Evolutionary conservation across 2,113 vertebrate genomes (phyloP), one percentile per base, ranked within the genome.

Genomic region (Gymnarchus niloticus): DNA sequence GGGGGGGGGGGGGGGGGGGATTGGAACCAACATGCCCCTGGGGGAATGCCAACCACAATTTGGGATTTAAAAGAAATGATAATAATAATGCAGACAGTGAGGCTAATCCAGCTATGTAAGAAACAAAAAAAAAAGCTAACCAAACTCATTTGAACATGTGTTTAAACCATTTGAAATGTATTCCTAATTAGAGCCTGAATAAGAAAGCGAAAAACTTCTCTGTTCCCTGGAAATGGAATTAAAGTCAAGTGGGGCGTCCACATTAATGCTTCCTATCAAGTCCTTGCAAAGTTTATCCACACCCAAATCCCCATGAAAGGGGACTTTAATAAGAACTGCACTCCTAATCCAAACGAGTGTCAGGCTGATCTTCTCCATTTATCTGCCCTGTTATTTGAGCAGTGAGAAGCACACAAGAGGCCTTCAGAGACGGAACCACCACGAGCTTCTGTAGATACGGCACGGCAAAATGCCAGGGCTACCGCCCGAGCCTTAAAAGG

Each of bases 401-500:
- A 4, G 52, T 33, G 76, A 12, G 8, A 1, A 69, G 33, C 49
- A 7, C 33, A 56, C 19, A 49, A 5, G 19, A 19, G n/a, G 19
- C 48, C 37, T 51, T 12, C 8, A 25, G 46, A 56, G 88, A 93
- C 92, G 88, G 0, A 84, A 87, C 83, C 9, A 90, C 91, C 88
- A 90, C 88, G 81, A 91, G 92, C 91, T 91, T 91, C 48, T 83
- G 23, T 56, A 61, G 85, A 88, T 92, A 89, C 86, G 93, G 92
- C 90, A 92, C 89, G 94, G 93, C 93, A 90, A 94, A 92, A 92
- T 91, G 88, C 88, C 23, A 88, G 88, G 90, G 90, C 90, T 90
- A 89, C 89, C 89, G 89, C 90, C 87, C 19, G 33, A 87, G 92
- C 89, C 92, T 92, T 90, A 91, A 93, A 93, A 94, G 91, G 92